Base-by-base conservation (phyloP, 1,140 invertebrate species). In the Cotesia glomerata region DNA sequence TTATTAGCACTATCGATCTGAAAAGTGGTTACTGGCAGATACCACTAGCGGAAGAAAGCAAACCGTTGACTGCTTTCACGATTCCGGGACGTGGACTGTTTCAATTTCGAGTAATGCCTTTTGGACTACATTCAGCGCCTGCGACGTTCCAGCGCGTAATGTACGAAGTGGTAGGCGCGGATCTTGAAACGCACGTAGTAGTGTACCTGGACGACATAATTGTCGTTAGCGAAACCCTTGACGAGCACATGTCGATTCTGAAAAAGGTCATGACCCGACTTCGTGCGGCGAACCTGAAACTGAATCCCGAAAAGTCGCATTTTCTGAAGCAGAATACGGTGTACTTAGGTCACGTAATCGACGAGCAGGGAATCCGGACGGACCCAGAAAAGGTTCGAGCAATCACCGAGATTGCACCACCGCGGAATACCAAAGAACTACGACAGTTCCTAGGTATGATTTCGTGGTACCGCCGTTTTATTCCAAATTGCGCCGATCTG, bases 391-490 rank as follows among this genome's bases (percentile, higher is more conserved):
- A 82, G 65, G 69, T 82, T 0, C 49, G 56, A 18, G 71, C 78
- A 0, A 73, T 85, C 3, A 36, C 14, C 0, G 34, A 45, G 4
- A 63, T 63, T n/a, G 18, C 69, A 0, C 2, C 26, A 13, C 82
- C 80, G 11, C 74, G 26, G 1, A 79, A 71, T 7, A 63, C 77
- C 5, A 80, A 78, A 51, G 54, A 82, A 34, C 11, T 84, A 4
- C 73, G 78, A 34, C 45, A 76, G 36, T 84, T 83, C 35, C 32
- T 85, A 0, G 81, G 80, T 7, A 73, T 79, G 26, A 65, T 74
- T 0, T 74, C 71, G 0, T 89, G 82, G 76, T 88, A 88, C 67
- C 67, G 83, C 26, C 65, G 81, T 1, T 86, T 87, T 54, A 80
- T 88, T 7, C 72, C 74, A 2, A 80, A 84, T 49, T 86, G 81